A percentile compares a stretch with the other conserved stretches of the same genome.
Evolutionary conservation across 2,113 vertebrate species (phyloP).

Genomic region (Aegithalos caudatus): DNA sequence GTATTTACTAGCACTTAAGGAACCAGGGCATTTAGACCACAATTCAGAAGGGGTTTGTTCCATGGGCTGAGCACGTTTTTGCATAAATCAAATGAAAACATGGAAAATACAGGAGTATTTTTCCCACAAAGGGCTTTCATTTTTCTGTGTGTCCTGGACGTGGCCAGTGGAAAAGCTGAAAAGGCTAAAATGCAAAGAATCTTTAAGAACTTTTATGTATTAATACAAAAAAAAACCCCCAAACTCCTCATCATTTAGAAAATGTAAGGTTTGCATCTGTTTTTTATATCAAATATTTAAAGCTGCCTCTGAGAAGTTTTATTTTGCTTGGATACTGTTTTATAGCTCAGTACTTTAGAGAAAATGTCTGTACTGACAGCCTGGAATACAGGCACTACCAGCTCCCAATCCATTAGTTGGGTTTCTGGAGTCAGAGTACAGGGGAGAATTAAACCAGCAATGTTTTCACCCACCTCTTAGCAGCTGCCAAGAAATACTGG

Average conservation of each 20-base stretch:
- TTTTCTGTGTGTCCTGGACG: background rate
- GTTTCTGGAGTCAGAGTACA: background rate
- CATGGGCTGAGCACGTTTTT: background rate
- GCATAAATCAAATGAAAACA: slow-evolving; percentile 3
- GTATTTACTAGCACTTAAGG: slow-evolving; percentile 5
- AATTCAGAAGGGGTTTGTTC: slow-evolving; percentile 14
- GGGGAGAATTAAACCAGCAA: background rate
- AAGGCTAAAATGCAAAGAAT: background rate
- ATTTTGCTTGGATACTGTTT: background rate
- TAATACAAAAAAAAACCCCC: background rate
- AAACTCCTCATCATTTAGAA: background rate
- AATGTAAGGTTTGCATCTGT: background rate
- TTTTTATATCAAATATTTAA: background rate
- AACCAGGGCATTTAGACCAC: background rate
- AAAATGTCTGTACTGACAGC: background rate
- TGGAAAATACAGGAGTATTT: background rate
- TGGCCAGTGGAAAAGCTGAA: background rate
- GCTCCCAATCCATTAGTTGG: background rate
- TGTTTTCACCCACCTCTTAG: background rate
- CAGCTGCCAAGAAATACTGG: background rate
- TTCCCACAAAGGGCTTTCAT: background rate
- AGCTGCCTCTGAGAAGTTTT: background rate
- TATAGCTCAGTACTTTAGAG: background rate
- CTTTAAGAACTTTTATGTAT: background rate
- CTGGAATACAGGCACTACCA: background rate